Conservation (phyloP, 2,888 invertebrate species). For the Eueremaeus valkanovi region DNA sequence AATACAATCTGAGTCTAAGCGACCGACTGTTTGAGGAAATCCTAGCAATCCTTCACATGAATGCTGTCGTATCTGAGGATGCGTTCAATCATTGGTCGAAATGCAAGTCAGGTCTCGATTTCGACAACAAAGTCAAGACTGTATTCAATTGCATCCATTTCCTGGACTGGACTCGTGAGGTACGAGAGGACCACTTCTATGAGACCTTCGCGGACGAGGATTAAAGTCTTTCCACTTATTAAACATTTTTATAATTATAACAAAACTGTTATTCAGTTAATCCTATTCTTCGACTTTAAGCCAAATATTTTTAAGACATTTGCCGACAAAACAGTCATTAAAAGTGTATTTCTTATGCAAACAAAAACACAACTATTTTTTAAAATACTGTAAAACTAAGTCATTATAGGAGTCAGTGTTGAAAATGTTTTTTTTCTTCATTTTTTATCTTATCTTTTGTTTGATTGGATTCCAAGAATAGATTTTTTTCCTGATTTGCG, state of each 20-base stretch:
- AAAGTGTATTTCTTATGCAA: no score
- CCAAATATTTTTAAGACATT: no score
- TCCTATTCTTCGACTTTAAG: no score
- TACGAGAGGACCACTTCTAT: constrained; percentile 9
- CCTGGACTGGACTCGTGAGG: background rate
- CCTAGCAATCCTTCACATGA: background rate
- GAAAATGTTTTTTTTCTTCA: no score
- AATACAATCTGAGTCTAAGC: background rate
- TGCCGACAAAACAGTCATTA: no score
- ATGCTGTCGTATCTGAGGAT: background rate
- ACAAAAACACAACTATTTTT: no score
- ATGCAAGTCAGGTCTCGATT: background rate
- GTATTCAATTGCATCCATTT: background rate
- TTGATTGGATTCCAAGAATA: no score
- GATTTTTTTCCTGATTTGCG: no score
- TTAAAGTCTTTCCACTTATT: background rate
- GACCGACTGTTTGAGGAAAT: background rate
- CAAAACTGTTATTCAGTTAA: no score
- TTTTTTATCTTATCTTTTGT: no score
- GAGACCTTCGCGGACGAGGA: background rate
- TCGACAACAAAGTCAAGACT: background rate
- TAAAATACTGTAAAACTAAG: no score
- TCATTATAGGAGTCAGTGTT: no score
- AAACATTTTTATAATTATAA: background rate
- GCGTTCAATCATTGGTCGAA: background rate